Evolutionary conservation across 2,113 vertebrate species (phyloP), one percentile per base, ranked within the genome.

Genomic region (Gallinago jamesoni): DNA sequence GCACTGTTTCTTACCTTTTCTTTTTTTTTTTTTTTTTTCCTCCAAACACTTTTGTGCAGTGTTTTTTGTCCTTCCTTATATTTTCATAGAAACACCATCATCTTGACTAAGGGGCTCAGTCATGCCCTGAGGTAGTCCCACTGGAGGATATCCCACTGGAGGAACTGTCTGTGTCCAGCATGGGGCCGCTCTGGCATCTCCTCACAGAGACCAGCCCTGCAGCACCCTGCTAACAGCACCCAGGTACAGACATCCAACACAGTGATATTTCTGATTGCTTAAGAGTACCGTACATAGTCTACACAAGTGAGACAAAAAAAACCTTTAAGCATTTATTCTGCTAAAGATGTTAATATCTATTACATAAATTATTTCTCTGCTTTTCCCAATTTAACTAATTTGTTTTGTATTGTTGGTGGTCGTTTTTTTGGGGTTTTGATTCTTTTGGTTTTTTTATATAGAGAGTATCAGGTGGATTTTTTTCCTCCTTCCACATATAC

Each of bases 131-230:
- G 2, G 20, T 23, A 9, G 14, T 8, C 10, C 9, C 7, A 39
- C 39, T 39, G 39, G 39, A 39, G 39, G 39, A 39, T 39, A 39
- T 39, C 39, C 39, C 39, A 39, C 39, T 39, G 39, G 39, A 39
- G 39, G 33, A 90, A 70, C 8, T 0, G 0, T 9, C 43, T 64
- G 10, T 59, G 18, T 35, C 35, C 1, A 1, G 12, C 53, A n/a
- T 0, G 0, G 20, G 22, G 28, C 33, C 37, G 17, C 16, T 8
- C 14, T 0, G 0, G 9, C 3, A 7, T 19, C 23, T 56, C 53
- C 35, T 45, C 28, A 85, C 41, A 45, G 23, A 48, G 22, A 9
- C 30, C 4, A 3, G 6, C 22, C 10, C 41, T 62, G 31, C 31
- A 78, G 18, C 6, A 1, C 33, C 27, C 18, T 3, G 2, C 30